Evolutionary conservation across 2,797 vertebrate species (phyloP).

Genomic region (Chanos chanos): DNA sequence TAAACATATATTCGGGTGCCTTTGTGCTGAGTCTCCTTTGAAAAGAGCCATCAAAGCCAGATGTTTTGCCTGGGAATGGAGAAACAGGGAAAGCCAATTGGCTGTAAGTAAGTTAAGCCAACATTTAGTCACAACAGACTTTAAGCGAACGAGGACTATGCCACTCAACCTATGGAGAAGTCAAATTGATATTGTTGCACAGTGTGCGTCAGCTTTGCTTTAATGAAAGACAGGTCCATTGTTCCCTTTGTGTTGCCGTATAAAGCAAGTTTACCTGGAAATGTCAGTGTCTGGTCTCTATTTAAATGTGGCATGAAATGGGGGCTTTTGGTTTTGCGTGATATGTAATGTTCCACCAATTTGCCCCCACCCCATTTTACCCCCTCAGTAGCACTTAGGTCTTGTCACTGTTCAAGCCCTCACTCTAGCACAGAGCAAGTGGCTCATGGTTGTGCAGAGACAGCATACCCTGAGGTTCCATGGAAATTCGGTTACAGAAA

Average conservation of each 20-base stretch:
- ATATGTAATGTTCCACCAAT: conserved; percentile 1
- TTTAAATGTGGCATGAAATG: conserved; percentile 9
- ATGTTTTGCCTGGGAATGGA: conserved; percentile 32
- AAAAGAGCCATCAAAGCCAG: conserved; percentile 43
- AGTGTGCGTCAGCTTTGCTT: neutral
- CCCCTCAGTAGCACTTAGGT: conserved; percentile 2
- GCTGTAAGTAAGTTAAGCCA: conserved; percentile 13
- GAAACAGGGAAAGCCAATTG: conserved; percentile 18
- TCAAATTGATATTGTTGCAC: neutral
- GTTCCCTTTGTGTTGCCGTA: neutral
- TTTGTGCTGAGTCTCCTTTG: conserved; percentile 25
- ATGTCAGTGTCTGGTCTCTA: neutral
- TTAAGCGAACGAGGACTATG: conserved; percentile 16
- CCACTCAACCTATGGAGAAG: neutral
- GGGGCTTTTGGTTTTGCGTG: neutral
- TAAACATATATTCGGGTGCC: conserved; percentile 41
- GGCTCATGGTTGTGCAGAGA: too few species aligned
- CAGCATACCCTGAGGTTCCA: too few species aligned
- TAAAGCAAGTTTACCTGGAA: neutral
- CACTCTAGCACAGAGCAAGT: too few species aligned
- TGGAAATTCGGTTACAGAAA: too few species aligned
- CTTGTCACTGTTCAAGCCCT: too few species aligned
- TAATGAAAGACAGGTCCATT: conserved; percentile 26
- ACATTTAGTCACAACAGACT: conserved; percentile 19
- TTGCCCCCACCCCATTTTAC: neutral